Percentiles rank a stretch among this genome's conserved stretches.
phyloP scores from a whole-genome alignment of 2,113 vertebrate genomes.

The Rissa tridactyla region DNA sequence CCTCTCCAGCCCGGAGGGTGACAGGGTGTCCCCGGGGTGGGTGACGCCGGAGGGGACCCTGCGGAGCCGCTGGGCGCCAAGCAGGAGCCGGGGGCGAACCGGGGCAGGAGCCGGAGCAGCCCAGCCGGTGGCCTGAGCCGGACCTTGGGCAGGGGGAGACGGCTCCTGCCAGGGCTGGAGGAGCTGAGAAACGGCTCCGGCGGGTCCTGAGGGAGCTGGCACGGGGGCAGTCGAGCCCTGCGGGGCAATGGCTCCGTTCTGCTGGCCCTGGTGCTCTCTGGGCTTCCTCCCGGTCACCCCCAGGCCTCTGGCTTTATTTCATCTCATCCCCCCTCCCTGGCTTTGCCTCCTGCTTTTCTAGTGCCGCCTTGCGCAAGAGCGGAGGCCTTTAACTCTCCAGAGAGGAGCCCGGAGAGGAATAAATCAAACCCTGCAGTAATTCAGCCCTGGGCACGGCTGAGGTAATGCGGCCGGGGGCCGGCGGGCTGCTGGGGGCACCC shows the following conservation, averaged over 20 bases:
- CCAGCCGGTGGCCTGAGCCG: neutral
- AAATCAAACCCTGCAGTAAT: neutral
- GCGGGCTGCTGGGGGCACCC: neutral
- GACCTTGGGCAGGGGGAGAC: neutral
- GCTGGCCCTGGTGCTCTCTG: neutral
- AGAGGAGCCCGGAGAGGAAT: neutral
- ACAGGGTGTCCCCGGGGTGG: neutral
- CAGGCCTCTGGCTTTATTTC: neutral
- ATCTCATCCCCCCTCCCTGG: neutral
- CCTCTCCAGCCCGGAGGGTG: neutral
- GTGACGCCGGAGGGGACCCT: neutral
- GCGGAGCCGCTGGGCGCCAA: neutral
- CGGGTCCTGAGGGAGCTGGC: neutral
- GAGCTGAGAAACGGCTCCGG: neutral
- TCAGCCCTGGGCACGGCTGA: neutral
- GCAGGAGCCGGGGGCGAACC: neutral
- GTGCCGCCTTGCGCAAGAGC: neutral
- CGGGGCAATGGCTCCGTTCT: accelerated
- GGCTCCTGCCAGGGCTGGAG: neutral
- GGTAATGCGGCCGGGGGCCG: neutral
- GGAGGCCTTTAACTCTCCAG: neutral
- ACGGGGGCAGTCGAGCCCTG: neutral
- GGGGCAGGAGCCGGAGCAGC: neutral
- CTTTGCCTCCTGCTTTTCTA: neutral
- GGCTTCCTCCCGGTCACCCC: neutral